Conservation (phyloP, 1,140 invertebrate genomes). For the Hypsibius dujardini region DNA sequence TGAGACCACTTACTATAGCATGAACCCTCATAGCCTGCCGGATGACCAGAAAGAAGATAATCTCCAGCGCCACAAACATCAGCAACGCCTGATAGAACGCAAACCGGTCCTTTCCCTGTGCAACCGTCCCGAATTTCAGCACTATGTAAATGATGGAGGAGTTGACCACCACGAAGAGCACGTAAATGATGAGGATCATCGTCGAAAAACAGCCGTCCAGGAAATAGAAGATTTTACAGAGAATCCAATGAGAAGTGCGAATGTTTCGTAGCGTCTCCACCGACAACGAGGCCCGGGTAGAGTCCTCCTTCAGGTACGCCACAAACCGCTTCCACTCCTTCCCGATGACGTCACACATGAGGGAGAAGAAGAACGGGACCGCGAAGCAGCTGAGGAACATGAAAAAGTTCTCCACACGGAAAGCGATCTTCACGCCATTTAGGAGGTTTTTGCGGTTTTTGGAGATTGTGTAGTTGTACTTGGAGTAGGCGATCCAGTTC, state of each 20-base stretch:
- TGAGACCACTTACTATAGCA: neutral
- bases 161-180: neutral
- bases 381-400: neutral
- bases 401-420: constrained; percentile 6
- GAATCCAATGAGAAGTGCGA: neutral
- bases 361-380: constrained; percentile 5
- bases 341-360: neutral
- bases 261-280: neutral
- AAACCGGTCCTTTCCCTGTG: neutral
- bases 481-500: neutral
- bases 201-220: neutral
- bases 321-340: constrained; percentile 6
- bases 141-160: neutral
- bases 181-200: constrained; percentile 1
- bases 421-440: neutral
- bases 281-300: neutral
- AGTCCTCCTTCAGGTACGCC: neutral
- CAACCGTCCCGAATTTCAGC: neutral
- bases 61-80: neutral
- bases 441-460: neutral
- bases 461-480: neutral
- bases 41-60: constrained; percentile 10
- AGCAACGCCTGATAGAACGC: neutral
- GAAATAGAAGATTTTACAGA: neutral
- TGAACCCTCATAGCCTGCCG: neutral